phyloP scores from a whole-genome alignment of 2,797 vertebrate species.

The Fistularia tabacaria region DNA sequence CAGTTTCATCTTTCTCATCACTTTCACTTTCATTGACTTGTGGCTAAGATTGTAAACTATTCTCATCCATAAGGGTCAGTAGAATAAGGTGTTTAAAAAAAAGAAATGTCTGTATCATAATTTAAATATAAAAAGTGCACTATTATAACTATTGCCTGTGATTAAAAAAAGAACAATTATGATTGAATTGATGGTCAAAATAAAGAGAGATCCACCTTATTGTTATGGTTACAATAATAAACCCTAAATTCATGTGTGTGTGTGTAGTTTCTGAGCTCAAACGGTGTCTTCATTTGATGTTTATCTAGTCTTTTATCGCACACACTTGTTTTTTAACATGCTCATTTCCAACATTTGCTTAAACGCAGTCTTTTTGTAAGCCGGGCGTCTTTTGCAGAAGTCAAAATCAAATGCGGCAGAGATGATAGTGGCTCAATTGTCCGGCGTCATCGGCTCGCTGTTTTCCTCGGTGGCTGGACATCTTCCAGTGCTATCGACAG shows the following conservation, averaged over 20 bases:
- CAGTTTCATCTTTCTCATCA: constrained; percentile 50
- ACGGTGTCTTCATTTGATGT: no score
- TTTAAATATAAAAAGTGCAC: constrained; percentile 83
- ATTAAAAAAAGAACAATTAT: constrained; percentile 73
- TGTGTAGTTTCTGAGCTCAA: constrained; percentile 54
- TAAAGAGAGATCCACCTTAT: constrained; percentile 78
- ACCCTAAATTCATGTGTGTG: constrained; percentile 70
- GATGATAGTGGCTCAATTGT: no score
- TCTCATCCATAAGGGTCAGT: constrained; percentile 76
- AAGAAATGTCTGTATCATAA: constrained; percentile 80
- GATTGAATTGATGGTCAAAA: constrained; percentile 78
- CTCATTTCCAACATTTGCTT: no score
- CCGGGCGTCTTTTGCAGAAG: no score
- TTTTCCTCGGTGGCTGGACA: no score
- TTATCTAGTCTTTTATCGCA: no score
- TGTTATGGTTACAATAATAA: constrained; percentile 79
- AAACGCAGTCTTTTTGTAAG: no score
- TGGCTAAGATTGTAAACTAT: constrained; percentile 81
- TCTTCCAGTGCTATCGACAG: no score
- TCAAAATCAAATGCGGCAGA: no score
- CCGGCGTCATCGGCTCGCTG: no score
- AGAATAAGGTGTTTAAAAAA: constrained; percentile 78
- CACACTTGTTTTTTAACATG: no score
- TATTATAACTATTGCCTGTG: constrained; percentile 83
- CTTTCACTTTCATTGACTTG: constrained; percentile 68